Evolutionary conservation across 2,797 vertebrate genomes (phyloP).

Genomic region (Meriones psammophilus): DNA sequence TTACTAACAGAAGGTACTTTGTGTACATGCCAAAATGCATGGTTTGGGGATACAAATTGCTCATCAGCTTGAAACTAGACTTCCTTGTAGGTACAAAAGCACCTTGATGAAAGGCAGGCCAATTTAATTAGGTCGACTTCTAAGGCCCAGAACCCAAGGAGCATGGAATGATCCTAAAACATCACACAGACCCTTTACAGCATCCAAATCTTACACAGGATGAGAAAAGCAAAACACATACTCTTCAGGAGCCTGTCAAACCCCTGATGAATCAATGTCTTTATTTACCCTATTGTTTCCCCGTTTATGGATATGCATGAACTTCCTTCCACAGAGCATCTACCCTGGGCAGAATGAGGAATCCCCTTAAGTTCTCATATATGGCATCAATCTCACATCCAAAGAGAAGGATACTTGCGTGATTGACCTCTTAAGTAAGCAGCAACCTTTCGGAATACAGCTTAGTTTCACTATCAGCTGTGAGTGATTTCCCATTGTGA

Average conservation of each 20-base stretch:
- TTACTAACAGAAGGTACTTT: background rate
- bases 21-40: background rate
- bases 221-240: slow-evolving; percentile 19
- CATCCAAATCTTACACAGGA: background rate
- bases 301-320: slow-evolving; percentile 35
- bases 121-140: background rate
- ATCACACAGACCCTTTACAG: background rate
- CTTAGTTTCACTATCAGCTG: slow-evolving; percentile 76
- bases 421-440: slow-evolving; percentile 34
- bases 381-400: slow-evolving; percentile 15
- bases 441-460: slow-evolving; percentile 12
- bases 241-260: slow-evolving; percentile 9
- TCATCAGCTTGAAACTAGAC: slow-evolving; percentile 15
- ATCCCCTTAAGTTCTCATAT: background rate
- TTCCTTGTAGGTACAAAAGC: slow-evolving; percentile 37
- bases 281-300: slow-evolving; percentile 46
- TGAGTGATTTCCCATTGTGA: slow-evolving; percentile 77
- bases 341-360: slow-evolving; percentile 23
- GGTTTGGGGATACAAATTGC: background rate
- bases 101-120: background rate
- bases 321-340: slow-evolving; percentile 31
- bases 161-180: background rate
- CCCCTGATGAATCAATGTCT: background rate
- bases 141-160: slow-evolving; percentile 15
- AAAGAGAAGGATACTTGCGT: background rate